phyloP scores from a whole-genome alignment of 2,888 invertebrate species.

The Scaptomyza polygonia region DNA sequence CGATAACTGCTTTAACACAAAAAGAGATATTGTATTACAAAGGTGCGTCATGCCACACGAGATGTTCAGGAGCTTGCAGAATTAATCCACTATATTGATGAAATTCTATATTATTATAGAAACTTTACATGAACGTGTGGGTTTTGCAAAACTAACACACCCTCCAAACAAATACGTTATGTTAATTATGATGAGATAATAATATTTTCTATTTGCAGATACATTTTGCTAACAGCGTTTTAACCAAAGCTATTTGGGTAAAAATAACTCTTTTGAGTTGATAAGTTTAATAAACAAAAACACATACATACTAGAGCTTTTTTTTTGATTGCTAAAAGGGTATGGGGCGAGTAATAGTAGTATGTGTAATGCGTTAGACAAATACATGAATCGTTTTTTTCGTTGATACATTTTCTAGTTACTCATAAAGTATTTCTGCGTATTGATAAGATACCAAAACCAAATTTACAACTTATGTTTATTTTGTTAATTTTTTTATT shows the following conservation, averaged over 20 bases:
- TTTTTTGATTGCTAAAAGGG: slow-evolving; percentile 30
- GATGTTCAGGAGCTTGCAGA: no score
- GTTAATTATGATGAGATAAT: slow-evolving; percentile 68
- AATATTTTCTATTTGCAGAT: slow-evolving; percentile 76
- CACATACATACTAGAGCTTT: slow-evolving; percentile 24
- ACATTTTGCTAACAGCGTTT: slow-evolving; percentile 64
- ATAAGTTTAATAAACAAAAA: slow-evolving; percentile 14
- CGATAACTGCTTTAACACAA: slow-evolving; percentile 41
- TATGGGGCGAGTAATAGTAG: neutral
- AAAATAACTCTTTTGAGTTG: slow-evolving; percentile 42
- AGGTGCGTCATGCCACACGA: neutral
- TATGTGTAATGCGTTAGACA: slow-evolving; percentile 3
- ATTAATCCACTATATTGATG: neutral
- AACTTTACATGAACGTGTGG: slow-evolving; percentile 12
- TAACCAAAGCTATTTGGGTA: slow-evolving; percentile 65
- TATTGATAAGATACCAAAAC: slow-evolving; percentile 35
- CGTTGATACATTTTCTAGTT: slow-evolving; percentile 22
- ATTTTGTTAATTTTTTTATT: slow-evolving; percentile 9
- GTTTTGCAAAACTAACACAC: slow-evolving; percentile 43
- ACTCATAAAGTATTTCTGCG: slow-evolving; percentile 18
- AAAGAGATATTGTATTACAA: slow-evolving; percentile 11
- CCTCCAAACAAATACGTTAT: slow-evolving; percentile 38
- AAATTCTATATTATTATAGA: neutral
- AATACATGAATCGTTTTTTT: slow-evolving; percentile 54
- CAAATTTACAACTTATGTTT: slow-evolving; percentile 30